A percentile compares a stretch with the other conserved stretches of the same genome.
Conservation (phyloP, 2,797 vertebrate species). For the Acanthopagrus latus region DNA sequence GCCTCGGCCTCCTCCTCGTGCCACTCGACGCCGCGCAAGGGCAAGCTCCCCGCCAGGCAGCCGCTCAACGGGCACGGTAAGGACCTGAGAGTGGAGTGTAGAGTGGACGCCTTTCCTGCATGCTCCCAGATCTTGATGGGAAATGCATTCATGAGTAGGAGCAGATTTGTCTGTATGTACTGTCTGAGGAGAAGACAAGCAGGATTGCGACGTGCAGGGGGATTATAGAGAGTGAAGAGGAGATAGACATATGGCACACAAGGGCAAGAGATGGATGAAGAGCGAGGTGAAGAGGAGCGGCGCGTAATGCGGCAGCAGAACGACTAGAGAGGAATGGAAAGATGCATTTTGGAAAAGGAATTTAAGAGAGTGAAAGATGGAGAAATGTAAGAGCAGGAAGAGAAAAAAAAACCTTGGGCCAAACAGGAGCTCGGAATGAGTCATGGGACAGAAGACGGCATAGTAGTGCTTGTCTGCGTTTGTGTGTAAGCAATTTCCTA, state of each 20-base stretch:
- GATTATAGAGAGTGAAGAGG: background rate
- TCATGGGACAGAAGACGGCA: slow-evolving; percentile 16
- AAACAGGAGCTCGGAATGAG: slow-evolving; percentile 25
- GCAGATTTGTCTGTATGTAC: background rate
- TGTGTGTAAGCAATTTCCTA: slow-evolving; percentile 30
- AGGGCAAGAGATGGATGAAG: background rate
- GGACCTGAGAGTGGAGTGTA: background rate
- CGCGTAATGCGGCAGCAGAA: slow-evolving; percentile 8
- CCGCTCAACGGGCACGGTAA: slow-evolving; percentile 93
- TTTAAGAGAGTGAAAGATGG: background rate
- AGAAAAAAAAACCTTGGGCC: background rate
- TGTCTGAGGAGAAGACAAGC: slow-evolving; percentile 1
- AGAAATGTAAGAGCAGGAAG: background rate
- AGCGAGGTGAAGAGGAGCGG: slow-evolving; percentile 5
- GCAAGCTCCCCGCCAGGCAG: slow-evolving; percentile 89
- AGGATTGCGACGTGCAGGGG: background rate
- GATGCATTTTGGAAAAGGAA: background rate
- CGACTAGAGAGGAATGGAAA: slow-evolving; percentile 11
- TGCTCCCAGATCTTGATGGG: slow-evolving; percentile 9
- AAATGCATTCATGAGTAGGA: slow-evolving; percentile 14
- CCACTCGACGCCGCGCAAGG: slow-evolving; percentile 98
- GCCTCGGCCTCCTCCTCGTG: slow-evolving; percentile 88
- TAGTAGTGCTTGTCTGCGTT: background rate
- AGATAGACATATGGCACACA: background rate
- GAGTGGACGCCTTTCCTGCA: background rate